A percentile compares a stretch with the other conserved stretches of the same genome.
phyloP scores from a whole-genome alignment of 2,888 invertebrate genomes.

The Resseliella maxima region DNA sequence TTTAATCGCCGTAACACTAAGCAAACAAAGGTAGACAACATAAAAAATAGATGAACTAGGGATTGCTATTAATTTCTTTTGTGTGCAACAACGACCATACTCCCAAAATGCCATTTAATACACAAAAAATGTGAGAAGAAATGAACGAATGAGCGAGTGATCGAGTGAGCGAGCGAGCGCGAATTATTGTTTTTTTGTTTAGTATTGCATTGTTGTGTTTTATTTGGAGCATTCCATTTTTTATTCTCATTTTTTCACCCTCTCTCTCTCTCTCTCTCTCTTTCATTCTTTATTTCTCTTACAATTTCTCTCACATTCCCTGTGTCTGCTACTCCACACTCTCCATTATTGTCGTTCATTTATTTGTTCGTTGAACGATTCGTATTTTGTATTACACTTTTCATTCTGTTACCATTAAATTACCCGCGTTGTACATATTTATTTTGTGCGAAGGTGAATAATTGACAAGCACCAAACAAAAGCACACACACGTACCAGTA shows the following conservation, averaged over 20 bases:
- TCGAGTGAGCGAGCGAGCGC: too few species aligned
- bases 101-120: neutral
- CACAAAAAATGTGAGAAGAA: too few species aligned
- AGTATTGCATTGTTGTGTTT: slow-evolving; percentile 4
- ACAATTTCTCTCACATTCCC: too few species aligned
- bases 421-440: slow-evolving; percentile 35
- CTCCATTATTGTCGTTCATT: neutral
- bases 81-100: slow-evolving; percentile 1
- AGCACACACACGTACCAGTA: neutral
- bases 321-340: too few species aligned
- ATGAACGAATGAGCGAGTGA: too few species aligned
- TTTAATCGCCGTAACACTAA: slow-evolving; percentile 22
- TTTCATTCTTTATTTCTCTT: neutral
- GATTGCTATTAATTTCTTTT: slow-evolving; percentile 28
- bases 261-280: neutral
- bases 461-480: neutral
- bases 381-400: neutral
- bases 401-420: slow-evolving; percentile 1
- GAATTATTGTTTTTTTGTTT: neutral
- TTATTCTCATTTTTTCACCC: neutral
- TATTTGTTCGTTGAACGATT: neutral
- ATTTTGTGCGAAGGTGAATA: slow-evolving; percentile 51
- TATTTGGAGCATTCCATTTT: neutral
- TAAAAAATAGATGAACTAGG: neutral
- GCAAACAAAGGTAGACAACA: slow-evolving; percentile 1